phyloP scores from a whole-genome alignment of 2,797 vertebrate species.

The Aselliscus stoliczkanus region DNA sequence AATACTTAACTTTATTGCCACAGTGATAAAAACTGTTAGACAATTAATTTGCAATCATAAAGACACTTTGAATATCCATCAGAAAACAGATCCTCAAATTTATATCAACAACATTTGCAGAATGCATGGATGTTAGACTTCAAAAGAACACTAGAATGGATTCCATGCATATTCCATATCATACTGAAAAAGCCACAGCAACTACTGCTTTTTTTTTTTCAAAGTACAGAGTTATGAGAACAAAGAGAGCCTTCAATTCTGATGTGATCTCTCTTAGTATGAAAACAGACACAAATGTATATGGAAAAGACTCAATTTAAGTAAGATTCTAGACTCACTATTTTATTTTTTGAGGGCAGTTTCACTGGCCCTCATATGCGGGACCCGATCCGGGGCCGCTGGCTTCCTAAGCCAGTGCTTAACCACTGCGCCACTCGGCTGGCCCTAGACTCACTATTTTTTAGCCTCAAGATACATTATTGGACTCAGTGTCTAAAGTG shows the following conservation, averaged over 20 bases:
- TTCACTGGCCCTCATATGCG: too few relatives aligned
- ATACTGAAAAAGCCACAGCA: background rate
- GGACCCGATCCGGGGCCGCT: too few relatives aligned
- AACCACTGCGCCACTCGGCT: too few relatives aligned
- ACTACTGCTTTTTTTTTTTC: background rate
- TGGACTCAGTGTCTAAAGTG: background rate
- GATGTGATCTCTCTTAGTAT: slow-evolving; percentile 54
- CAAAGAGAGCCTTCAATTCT: slow-evolving; percentile 21
- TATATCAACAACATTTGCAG: background rate
- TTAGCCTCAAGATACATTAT: slow-evolving; percentile 1
- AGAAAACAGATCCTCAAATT: slow-evolving; percentile 22
- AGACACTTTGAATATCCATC: slow-evolving; percentile 19
- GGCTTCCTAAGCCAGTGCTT: too few relatives aligned
- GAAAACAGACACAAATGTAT: background rate
- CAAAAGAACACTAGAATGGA: background rate
- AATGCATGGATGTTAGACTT: background rate
- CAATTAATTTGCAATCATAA: slow-evolving; percentile 1
- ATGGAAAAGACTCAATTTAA: slow-evolving; percentile 25
- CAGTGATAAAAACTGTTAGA: background rate
- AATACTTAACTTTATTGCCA: slow-evolving; percentile 32
- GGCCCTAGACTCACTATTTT: slow-evolving; percentile 34
- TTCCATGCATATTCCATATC: background rate
- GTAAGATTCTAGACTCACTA: slow-evolving; percentile 22
- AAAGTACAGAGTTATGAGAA: too few relatives aligned
- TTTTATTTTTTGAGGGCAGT: too few relatives aligned